Percentiles rank a stretch among this genome's conserved stretches.
Conservation (phyloP, 35 echinoderm and acorn worm genomes). For the Chiridota heheva region DNA sequence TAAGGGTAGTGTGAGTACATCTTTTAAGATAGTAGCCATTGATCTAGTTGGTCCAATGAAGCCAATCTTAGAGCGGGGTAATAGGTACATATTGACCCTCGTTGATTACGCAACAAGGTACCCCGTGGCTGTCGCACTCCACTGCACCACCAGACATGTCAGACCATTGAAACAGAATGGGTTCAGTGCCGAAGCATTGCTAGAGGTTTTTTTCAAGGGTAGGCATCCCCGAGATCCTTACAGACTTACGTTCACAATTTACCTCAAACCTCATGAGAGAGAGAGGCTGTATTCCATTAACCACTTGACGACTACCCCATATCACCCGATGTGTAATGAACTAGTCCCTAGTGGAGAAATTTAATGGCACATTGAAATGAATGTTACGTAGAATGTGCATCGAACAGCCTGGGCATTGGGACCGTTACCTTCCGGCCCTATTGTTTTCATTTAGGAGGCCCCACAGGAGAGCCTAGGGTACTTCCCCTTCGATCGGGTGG, state of each 20-base stretch:
- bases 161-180: constrained; percentile 35
- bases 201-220: constrained; percentile 41
- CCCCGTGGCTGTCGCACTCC: constrained; percentile 40
- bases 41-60: constrained; percentile 40
- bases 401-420: constrained; percentile 40
- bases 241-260: constrained; percentile 34
- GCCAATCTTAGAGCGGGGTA: constrained; percentile 10
- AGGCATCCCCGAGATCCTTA: constrained; percentile 43
- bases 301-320: constrained; percentile 58
- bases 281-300: constrained; percentile 14
- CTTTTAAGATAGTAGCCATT: constrained; percentile 20
- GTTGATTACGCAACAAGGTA: constrained; percentile 56
- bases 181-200: constrained; percentile 45
- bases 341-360: constrained; percentile 63
- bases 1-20: constrained; percentile 22
- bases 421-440: constrained; percentile 24
- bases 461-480: constrained; percentile 20
- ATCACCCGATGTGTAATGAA: constrained; percentile 60
- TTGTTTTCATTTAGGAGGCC: constrained; percentile 32
- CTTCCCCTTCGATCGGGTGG: constrained; percentile 54
- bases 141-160: no score
- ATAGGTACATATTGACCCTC: constrained; percentile 37
- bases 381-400: constrained; percentile 40
- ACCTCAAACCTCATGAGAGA: constrained; percentile 42
- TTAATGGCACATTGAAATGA: constrained; percentile 57